Base-by-base conservation (phyloP, 1,140 invertebrate genomes). In the Heliconius eleuchia region DNA sequence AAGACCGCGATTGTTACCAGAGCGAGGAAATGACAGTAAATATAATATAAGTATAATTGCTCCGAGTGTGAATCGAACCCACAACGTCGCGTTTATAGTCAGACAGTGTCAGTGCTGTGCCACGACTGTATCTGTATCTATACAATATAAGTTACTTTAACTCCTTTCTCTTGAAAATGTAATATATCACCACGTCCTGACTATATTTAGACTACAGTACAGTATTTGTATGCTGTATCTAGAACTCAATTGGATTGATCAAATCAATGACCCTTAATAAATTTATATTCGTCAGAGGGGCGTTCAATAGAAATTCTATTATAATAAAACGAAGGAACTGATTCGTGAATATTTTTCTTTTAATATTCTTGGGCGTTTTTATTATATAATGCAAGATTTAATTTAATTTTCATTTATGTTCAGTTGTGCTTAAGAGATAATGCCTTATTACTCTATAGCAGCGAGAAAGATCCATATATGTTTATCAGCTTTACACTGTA, bases 221-320 rank as follows among this genome's bases (percentile, higher is more conserved):
- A 46, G 42, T 46, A 46, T 46, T 46, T 60, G 60, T 30, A 27
- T 16, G 27, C 60, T 66, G 11, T 30, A 30, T 11, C 27, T 66
- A 4, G 13, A 30, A 30, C 9, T n/a, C 60, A 66, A 66, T 66
- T 66, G 9, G 27, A 66, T 11, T 66, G 60, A 66, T 66, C 60
- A 66, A 66, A 66, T 66, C 60, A 66, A 66, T 66, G 60, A 16
- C 23, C 23, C 60, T 66, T 66, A 66, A 66, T 66, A 66, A 66
- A 66, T 30, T 30, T 66, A 66, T 66, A 66, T 66, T 66, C 60
- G 55, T 23, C 60, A 27, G 60, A 66, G 60, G 60, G 23, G 11
- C 9, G 11, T 16, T 66, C 60, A 66, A 66, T 66, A 66, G 60
- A 66, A 66, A 66, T 66, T 66, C 60, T 66, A 66, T 66, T 66